These are phyloP conservation scores for Antheraea yamamai DNA, from an alignment of 2,888 invertebrate species.

Conservation along the genomic window DNA sequence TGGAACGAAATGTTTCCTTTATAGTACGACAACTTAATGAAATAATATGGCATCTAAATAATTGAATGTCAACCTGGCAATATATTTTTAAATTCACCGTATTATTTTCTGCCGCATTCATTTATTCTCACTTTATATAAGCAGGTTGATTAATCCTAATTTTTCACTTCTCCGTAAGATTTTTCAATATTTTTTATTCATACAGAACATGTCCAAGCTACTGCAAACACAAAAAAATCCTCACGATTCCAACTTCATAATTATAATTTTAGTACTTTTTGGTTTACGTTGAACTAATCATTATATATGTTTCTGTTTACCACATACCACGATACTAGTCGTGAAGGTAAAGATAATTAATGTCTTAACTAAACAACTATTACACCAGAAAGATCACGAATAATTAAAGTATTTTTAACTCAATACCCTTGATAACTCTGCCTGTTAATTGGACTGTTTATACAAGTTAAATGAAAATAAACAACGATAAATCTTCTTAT, in stretches of 20 bases:
- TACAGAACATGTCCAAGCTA: too few species aligned
- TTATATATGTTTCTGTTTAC: background rate
- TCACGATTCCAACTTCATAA: background rate
- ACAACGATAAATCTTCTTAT: background rate
- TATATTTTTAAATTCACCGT: too few species aligned
- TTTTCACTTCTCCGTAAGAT: too few species aligned
- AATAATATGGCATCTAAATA: too few species aligned
- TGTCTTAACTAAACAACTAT: slow-evolving; percentile 4
- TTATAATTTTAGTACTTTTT: background rate
- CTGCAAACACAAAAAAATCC: too few species aligned
- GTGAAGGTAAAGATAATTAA: slow-evolving; percentile 5
- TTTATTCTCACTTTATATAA: too few species aligned
- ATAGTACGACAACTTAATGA: too few species aligned
- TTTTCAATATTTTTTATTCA: too few species aligned
- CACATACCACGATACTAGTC: background rate
- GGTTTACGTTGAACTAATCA: background rate
- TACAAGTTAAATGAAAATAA: slow-evolving; percentile 6
- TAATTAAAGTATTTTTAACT: slow-evolving; percentile 5
- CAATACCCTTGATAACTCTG: slow-evolving; percentile 4
- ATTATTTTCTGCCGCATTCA: too few species aligned
- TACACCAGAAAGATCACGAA: slow-evolving; percentile 1
- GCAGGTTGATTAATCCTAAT: too few species aligned
- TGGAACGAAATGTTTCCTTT: too few species aligned
- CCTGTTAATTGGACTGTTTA: background rate
- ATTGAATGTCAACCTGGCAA: too few species aligned